These are phyloP conservation scores for Hanleya hanleyi DNA, from an alignment of 2,888 invertebrate genomes.

Conservation along the genomic window DNA sequence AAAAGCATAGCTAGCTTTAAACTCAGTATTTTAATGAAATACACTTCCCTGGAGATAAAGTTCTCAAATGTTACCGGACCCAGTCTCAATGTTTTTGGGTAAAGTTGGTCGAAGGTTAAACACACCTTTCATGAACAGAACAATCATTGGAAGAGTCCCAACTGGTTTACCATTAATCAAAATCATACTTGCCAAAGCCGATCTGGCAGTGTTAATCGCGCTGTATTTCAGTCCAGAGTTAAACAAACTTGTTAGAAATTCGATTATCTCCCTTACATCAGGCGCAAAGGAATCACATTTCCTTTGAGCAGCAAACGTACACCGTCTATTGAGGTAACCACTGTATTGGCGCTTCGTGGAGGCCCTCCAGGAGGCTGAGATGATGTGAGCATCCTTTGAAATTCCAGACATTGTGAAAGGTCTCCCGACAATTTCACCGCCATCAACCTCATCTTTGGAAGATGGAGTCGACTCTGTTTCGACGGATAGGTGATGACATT, in stretches of 20 bases:
- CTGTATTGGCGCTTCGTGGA: constrained; percentile 30
- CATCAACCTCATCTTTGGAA: too few species aligned
- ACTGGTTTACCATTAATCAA: not conserved
- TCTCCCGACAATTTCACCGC: too few species aligned
- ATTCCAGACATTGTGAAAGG: too few species aligned
- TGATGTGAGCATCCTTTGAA: too few species aligned
- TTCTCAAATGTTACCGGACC: constrained; percentile 33
- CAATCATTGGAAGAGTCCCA: too few species aligned
- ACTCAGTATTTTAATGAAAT: constrained; percentile 23
- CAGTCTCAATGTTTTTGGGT: constrained; percentile 32
- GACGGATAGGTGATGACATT: too few species aligned
- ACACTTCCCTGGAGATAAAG: constrained; percentile 7
- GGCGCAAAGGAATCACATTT: constrained; percentile 32
- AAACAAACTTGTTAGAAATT: constrained; percentile 19
- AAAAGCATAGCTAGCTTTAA: constrained; percentile 25
- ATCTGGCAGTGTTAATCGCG: constrained; percentile 28
- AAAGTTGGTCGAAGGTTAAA: constrained; percentile 28
- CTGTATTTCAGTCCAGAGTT: constrained; percentile 23
- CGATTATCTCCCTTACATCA: constrained; percentile 21
- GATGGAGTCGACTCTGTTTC: too few species aligned
- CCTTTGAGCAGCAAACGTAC: constrained; percentile 23
- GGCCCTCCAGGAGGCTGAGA: constrained; percentile 33
- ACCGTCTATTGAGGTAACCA: constrained; percentile 24
- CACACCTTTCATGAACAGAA: constrained; percentile 39
- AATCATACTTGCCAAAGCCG: not conserved